Evolutionary conservation across 2,888 invertebrate species (phyloP).

Genomic region (Dicyrtoma fusca): DNA sequence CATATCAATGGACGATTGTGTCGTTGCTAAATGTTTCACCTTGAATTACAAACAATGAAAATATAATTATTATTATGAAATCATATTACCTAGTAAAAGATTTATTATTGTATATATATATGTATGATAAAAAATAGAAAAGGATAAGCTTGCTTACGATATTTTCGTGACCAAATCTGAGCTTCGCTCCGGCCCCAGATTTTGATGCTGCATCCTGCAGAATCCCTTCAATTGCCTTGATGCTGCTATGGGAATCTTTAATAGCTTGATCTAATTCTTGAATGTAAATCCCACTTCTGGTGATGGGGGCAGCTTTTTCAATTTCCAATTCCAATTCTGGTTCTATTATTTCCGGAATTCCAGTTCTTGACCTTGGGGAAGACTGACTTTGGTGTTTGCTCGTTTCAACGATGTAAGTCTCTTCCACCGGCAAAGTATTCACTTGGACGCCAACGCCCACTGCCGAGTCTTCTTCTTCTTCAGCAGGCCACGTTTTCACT

Average conservation of each 20-base stretch:
- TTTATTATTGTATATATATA: slow-evolving; percentile 13
- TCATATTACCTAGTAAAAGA: too few relatives aligned
- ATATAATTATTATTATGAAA: too few relatives aligned
- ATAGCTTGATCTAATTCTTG: slow-evolving; percentile 76
- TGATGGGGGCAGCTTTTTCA: slow-evolving; percentile 60
- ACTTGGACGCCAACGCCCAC: slow-evolving; percentile 72
- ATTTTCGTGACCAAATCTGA: slow-evolving; percentile 13
- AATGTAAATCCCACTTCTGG: slow-evolving; percentile 80
- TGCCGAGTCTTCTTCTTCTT: background rate
- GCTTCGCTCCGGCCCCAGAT: background rate
- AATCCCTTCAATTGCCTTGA: slow-evolving; percentile 68
- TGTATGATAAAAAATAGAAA: background rate
- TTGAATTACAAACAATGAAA: too few relatives aligned
- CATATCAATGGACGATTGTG: slow-evolving; percentile 79
- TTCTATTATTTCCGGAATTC: slow-evolving; percentile 38
- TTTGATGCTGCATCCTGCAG: slow-evolving; percentile 15
- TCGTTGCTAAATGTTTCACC: slow-evolving; percentile 71
- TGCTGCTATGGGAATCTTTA: slow-evolving; percentile 70
- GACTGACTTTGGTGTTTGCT: background rate
- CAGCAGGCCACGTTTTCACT: slow-evolving; percentile 68
- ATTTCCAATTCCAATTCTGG: slow-evolving; percentile 22
- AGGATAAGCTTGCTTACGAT: slow-evolving; percentile 18
- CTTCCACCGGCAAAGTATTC: slow-evolving; percentile 64
- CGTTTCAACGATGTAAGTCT: background rate
- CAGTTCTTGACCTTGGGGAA: background rate